A percentile compares a stretch with the other conserved stretches of the same genome.
phyloP scores from a whole-genome alignment of 2,113 vertebrate genomes.

The Mobula hypostoma region DNA sequence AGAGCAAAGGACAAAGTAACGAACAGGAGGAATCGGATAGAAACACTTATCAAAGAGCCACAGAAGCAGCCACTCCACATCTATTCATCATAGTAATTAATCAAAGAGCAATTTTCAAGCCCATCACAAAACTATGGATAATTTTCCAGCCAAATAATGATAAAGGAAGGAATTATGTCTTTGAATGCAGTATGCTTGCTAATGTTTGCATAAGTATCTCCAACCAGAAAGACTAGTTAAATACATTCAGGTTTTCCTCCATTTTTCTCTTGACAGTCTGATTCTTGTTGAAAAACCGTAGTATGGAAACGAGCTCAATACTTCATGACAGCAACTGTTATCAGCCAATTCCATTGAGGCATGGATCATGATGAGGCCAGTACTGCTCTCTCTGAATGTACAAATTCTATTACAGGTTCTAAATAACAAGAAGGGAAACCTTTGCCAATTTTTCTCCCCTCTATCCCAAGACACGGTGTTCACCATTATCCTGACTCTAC shows the following conservation, averaged over 20 bases:
- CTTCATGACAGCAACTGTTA: not conserved
- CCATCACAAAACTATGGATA: not conserved
- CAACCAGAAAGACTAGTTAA: not conserved
- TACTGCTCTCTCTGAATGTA: not conserved
- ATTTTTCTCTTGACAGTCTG: not conserved
- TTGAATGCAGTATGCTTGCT: not conserved
- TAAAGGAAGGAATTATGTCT: not conserved
- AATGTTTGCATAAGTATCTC: not conserved
- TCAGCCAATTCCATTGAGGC: not conserved
- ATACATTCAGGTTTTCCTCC: not conserved
- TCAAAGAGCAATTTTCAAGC: not conserved
- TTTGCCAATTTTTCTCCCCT: not conserved
- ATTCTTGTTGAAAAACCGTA: not conserved
- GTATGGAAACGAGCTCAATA: not conserved
- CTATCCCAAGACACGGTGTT: not conserved
- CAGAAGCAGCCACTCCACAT: not conserved
- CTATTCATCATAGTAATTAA: not conserved
- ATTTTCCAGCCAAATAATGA: not conserved
- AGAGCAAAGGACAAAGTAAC: not conserved
- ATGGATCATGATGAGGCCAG: not conserved
- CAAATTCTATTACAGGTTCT: not conserved
- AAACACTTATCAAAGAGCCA: constrained; percentile 15
- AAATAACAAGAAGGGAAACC: no score
- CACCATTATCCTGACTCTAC: not conserved
- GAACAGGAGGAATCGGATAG: not conserved